Base-by-base conservation (phyloP, 2,797 vertebrate genomes). In the Xenopus petersii region DNA sequence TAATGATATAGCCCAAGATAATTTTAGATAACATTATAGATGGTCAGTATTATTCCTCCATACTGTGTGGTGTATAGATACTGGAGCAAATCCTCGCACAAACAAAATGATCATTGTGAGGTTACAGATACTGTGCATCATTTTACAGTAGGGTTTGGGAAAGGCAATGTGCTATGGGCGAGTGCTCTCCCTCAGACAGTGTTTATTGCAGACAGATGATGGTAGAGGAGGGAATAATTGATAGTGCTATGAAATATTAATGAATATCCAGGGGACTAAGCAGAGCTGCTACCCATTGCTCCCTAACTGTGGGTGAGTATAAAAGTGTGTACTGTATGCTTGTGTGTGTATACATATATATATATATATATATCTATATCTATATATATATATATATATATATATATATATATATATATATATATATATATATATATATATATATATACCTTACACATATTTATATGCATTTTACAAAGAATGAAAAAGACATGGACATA, bases 231-330 rank as follows among this genome's bases (percentile, higher is more conserved):
- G 87, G 91, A 92, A 93, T 94, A 94, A 95, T 94, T 95, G 92
- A 95, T 91, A 93, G 92, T 85, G 88, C 88, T 87, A 94, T 95
- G 91, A 95, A 94, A 94, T 93, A 95, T 94, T 93, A 91, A 95
- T 94, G 91, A 94, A 91, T 86, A 89, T 89, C 89, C 88, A 86
- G 87, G 88, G 89, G 71, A 74, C 67, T 64, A 66, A 69, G 55
- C 62, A 62, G 54, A 55, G 36, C 61, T 60, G 66, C 71, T 79
- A 73, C 70, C 73, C 59, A 69, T 58, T 73, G 60, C 65, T 73
- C 56, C 60, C 33, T 72, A 54, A 60, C 33, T 49, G 48, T 49
- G 48, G 10, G 21, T 21, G 21, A 21, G 46, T 49, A 6, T 69
- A 7, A 33, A 16, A 54, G 24, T 16, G 21, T 33, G 12, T 11